A percentile compares a stretch with the other conserved stretches of the same genome.
Conservation (phyloP, 2,113 vertebrate species). For the Syrmaticus mikado region DNA sequence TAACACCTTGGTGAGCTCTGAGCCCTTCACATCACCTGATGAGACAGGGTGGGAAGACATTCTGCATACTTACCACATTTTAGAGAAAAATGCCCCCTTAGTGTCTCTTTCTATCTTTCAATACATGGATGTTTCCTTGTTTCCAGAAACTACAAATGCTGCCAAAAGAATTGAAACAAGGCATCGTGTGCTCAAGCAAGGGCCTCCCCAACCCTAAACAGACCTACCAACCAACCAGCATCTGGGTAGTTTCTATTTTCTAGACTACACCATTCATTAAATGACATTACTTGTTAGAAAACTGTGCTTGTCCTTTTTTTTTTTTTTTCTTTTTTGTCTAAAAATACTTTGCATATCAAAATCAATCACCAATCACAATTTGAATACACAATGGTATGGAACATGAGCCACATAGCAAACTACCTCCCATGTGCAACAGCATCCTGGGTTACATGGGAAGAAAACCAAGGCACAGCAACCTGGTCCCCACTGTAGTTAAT, state of each 20-base stretch:
- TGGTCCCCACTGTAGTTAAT: neutral
- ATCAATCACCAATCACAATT: neutral
- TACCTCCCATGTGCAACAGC: neutral
- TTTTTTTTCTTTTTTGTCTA: neutral
- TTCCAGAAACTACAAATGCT: conserved; percentile 37
- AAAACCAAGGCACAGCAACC: neutral
- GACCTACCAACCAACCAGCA: conserved; percentile 58
- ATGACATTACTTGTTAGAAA: conserved; percentile 73
- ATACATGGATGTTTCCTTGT: neutral
- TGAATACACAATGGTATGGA: neutral
- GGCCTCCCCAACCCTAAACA: conserved; percentile 52
- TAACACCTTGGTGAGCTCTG: conserved; percentile 53
- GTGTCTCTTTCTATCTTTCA: conserved; percentile 44
- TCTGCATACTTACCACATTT: neutral
- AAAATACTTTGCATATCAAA: neutral
- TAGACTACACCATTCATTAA: conserved; percentile 72
- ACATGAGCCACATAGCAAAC: neutral
- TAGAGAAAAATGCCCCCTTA: conserved; percentile 19
- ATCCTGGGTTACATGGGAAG: neutral
- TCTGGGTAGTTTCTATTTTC: conserved; percentile 74
- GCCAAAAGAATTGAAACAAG: conserved; percentile 25
- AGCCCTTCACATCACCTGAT: conserved; percentile 29
- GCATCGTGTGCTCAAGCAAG: neutral
- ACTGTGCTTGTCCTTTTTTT: neutral
- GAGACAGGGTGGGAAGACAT: neutral